A percentile compares a stretch with the other conserved stretches of the same genome.
Evolutionary conservation across 1,140 invertebrate species (phyloP).

Genomic region (Pseudachorutes palmiensis): DNA sequence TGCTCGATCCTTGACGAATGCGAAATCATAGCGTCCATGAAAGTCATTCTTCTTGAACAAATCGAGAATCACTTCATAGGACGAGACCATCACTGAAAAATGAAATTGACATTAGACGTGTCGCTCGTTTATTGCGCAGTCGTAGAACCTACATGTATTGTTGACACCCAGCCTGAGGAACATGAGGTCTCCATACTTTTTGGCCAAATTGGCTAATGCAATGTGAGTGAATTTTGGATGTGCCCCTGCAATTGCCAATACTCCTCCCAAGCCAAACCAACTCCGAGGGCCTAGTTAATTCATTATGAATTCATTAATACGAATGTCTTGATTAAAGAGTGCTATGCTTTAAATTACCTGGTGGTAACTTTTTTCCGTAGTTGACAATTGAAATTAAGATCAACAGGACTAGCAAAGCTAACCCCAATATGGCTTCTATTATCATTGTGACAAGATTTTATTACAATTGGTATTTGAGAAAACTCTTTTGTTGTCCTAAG

Average conservation of each 20-base stretch:
- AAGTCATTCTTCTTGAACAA: neutral
- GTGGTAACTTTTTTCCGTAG: too few species aligned
- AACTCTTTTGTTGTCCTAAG: too few species aligned
- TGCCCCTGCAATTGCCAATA: neutral
- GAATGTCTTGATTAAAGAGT: too few species aligned
- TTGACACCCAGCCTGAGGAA: neutral
- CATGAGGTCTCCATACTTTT: constrained; percentile 16
- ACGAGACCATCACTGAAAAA: neutral
- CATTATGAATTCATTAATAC: too few species aligned
- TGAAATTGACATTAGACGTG: neutral
- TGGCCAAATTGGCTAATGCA: constrained; percentile 6
- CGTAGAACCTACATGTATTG: neutral
- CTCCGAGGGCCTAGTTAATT: constrained; percentile 6
- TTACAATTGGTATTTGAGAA: too few species aligned
- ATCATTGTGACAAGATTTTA: too few species aligned
- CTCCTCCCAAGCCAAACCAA: neutral
- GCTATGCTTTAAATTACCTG: too few species aligned
- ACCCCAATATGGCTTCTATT: too few species aligned
- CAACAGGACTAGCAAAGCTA: too few species aligned
- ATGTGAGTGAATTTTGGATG: constrained; percentile 10
- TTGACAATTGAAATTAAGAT: too few species aligned
- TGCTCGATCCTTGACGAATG: neutral
- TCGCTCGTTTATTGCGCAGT: neutral
- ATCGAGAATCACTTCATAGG: neutral
- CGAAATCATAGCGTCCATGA: neutral